Percentiles rank a stretch among this genome's conserved stretches.
Evolutionary conservation across 1,140 invertebrate species (phyloP).

Genomic region (Maniola jurtina): DNA sequence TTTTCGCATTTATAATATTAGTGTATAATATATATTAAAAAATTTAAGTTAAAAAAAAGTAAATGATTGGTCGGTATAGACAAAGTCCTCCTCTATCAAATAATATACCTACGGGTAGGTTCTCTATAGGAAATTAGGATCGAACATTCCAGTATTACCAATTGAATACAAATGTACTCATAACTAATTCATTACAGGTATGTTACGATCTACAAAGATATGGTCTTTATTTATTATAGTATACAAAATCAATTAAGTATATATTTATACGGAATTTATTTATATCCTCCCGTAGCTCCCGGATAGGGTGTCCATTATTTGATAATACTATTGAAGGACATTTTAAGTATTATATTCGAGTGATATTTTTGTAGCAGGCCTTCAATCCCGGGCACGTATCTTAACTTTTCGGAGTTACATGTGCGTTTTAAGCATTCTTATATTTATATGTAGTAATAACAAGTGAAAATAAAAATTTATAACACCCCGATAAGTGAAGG

Average conservation of each 20-base stretch:
- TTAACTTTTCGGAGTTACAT: too few relatives aligned
- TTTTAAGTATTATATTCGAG: background rate
- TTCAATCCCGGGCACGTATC: too few relatives aligned
- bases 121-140: background rate
- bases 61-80: too few relatives aligned
- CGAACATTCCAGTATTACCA: background rate
- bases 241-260: conserved; percentile 28
- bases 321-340: background rate
- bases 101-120: background rate
- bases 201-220: conserved; percentile 1
- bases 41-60: too few relatives aligned
- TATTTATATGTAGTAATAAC: too few relatives aligned
- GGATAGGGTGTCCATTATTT: conserved; percentile 1
- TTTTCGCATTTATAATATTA: too few relatives aligned
- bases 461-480: too few relatives aligned
- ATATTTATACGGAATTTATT: conserved; percentile 20
- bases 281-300: conserved; percentile 15
- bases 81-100: too few relatives aligned
- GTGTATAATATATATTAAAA: too few relatives aligned
- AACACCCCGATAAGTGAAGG: too few relatives aligned
- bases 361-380: background rate
- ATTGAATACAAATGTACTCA: conserved; percentile 9
- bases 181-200: conserved; percentile 8
- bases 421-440: too few relatives aligned
- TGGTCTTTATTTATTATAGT: conserved; percentile 5